Evolutionary conservation across 2,797 vertebrate species (phyloP).

Genomic region (Tamandua tetradactyla): DNA sequence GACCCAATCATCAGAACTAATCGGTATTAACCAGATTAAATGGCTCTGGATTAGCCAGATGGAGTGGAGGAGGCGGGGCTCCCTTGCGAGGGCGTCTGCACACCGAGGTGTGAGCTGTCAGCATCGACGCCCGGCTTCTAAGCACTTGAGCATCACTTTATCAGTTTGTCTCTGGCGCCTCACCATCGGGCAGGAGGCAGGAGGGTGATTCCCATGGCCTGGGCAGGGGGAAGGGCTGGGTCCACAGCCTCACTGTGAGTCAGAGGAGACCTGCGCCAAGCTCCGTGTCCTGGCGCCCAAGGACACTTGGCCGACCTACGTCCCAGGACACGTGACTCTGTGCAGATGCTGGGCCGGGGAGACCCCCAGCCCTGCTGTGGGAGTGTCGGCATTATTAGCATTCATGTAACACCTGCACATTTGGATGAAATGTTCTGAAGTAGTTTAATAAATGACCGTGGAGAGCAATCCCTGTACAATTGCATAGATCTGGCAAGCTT

Average conservation of each 20-base stretch:
- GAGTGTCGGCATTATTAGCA: not conserved
- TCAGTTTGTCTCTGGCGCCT: not conserved
- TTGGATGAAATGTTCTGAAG: not conserved
- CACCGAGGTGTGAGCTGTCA: not conserved
- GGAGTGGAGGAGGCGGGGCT: not conserved
- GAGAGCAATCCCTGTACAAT: not conserved
- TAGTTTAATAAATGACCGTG: not conserved
- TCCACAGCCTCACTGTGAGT: fast-evolving
- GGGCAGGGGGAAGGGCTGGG: not conserved
- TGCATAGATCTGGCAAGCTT: not conserved
- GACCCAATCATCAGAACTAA: not conserved
- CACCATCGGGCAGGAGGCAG: not conserved
- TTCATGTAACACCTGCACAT: not conserved
- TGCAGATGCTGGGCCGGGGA: not conserved
- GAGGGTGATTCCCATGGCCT: not conserved
- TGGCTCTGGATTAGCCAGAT: not conserved
- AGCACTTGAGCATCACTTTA: not conserved
- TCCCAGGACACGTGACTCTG: not conserved
- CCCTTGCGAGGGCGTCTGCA: not conserved
- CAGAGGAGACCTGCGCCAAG: not conserved
- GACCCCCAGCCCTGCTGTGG: not conserved
- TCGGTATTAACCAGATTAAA: not conserved
- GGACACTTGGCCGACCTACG: not conserved
- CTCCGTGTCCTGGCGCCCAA: not conserved
- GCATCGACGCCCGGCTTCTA: not conserved